Conservation (phyloP, 2,113 vertebrate species). For the Merops nubicus region DNA sequence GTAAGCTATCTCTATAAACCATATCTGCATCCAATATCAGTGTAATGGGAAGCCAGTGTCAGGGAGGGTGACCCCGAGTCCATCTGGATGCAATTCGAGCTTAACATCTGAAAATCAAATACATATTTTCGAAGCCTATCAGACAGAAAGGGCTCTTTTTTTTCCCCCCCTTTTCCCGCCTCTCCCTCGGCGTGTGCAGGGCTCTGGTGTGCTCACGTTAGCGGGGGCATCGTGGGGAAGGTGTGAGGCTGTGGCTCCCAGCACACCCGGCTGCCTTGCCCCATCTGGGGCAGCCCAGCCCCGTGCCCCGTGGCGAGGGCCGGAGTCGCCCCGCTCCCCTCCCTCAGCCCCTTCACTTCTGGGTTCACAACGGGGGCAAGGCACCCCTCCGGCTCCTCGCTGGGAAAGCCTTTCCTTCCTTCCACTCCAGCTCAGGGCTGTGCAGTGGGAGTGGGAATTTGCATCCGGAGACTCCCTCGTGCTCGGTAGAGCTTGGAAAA, state of each 20-base stretch:
- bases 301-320: accelerated
- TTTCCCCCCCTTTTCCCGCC: background rate
- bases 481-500: background rate
- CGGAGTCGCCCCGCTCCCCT: too few relatives aligned
- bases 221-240: background rate
- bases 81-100: conserved; percentile 66
- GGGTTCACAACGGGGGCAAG: conserved; percentile 37
- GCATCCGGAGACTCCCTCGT: background rate
- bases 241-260: background rate
- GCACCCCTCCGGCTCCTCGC: background rate
- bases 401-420: background rate
- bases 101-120: conserved; percentile 69
- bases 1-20: conserved; percentile 8
- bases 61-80: conserved; percentile 35
- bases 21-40: conserved; percentile 53
- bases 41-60: conserved; percentile 65
- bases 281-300: background rate
- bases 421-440: background rate
- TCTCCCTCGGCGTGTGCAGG: background rate
- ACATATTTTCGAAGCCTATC: conserved; percentile 60
- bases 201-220: background rate
- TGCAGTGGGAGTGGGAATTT: background rate
- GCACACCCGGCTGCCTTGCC: background rate
- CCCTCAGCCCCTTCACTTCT: accelerated
- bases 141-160: conserved; percentile 31